phyloP scores from a whole-genome alignment of 2,888 invertebrate genomes.

The Nephrocerus scutellatus region DNA sequence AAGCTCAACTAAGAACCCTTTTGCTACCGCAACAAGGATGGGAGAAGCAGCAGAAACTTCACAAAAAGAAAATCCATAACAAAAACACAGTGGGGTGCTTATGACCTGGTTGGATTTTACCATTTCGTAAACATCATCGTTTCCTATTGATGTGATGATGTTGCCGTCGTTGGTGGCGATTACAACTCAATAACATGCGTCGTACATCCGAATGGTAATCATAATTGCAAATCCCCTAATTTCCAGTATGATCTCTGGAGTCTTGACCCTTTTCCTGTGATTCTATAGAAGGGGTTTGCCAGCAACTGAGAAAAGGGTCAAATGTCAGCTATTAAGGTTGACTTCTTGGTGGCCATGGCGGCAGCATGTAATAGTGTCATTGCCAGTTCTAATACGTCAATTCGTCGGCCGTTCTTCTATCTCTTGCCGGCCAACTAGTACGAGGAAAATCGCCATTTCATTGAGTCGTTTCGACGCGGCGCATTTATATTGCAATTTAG shows the following conservation, averaged over 20 bases:
- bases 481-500: constrained; percentile 9
- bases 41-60: no score
- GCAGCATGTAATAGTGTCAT: not conserved
- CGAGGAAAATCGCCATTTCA: no score
- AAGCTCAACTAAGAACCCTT: no score
- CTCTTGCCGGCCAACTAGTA: no score
- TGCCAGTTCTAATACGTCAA: no score
- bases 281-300: not conserved
- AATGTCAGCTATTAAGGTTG: constrained; percentile 1
- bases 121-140: constrained; percentile 1
- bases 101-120: not conserved
- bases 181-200: constrained; percentile 13
- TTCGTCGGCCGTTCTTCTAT: no score
- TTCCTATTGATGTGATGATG: constrained; percentile 12
- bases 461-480: not conserved
- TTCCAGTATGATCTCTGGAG: constrained; percentile 8
- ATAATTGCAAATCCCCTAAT: constrained; percentile 15
- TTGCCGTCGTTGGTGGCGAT: constrained; percentile 9
- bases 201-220: no score
- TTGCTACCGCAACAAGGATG: no score
- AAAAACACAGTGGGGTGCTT: no score
- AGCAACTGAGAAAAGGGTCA: not conserved
- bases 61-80: no score
- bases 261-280: constrained; percentile 3
- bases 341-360: not conserved